Base-by-base conservation (phyloP, 2,888 invertebrate species). In the Ceratothoa steindachneri region DNA sequence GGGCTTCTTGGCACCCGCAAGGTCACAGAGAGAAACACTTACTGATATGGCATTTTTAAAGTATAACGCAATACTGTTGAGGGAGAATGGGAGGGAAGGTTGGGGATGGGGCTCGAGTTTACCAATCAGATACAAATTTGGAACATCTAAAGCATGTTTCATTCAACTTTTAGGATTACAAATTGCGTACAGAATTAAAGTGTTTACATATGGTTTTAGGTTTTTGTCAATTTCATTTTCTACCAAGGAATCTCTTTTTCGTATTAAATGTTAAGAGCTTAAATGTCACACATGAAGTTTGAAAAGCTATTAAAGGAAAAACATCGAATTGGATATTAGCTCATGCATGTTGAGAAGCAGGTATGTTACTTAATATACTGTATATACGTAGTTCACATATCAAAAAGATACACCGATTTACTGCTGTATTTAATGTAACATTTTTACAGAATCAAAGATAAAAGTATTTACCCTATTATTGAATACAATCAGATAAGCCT, bases 11-110 rank as follows among this genome's bases (percentile, higher is more conserved):
- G n/a, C n/a, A n/a, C n/a, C n/a, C n/a, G n/a, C n/a, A n/a, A n/a
- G n/a, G n/a, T n/a, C n/a, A n/a, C n/a, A n/a, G n/a, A n/a, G n/a
- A n/a, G n/a, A n/a, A 60, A 60, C 60, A 60, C 60, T 60, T 60
- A 60, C 60, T 60, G 60, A 60, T 60, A 60, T 60, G 60, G 60
- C 60, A 22, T 15, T 41, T 41, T 41, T 41, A 41, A 41, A 41
- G n/a, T 41, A 9, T 41, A 41, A 41, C 41, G 41, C 5, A 41
- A 41, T 41, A 41, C 41, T 41, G 41, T 9, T 9, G 15, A 15
- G 15, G 41, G 41, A 41, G 7, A 41, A 41, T 9, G 41, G 15
- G 15, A 41, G n/a, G n/a, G n/a, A 41, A 9, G 15, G 41, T 15
- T 41, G 5, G 7, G 15, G 15, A 41, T 41, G 41, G 15, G 41